A percentile compares a stretch with the other conserved stretches of the same genome.
Conservation (phyloP, 1,140 invertebrate genomes). For the Gryllus bimaculatus region DNA sequence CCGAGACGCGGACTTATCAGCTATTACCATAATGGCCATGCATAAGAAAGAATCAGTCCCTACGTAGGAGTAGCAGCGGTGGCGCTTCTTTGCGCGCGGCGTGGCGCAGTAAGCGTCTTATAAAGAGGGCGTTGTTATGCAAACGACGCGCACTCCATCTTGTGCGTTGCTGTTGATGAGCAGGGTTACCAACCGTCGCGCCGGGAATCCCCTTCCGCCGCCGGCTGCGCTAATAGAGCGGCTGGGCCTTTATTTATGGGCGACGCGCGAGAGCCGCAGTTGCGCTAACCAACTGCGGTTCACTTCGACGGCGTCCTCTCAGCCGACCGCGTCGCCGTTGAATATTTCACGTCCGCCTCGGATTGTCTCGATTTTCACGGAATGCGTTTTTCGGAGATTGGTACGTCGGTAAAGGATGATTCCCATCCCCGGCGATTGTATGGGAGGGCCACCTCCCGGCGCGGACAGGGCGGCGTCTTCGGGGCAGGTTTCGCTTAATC, state of each 20-base stretch:
- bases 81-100: too few relatives aligned
- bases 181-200: not conserved
- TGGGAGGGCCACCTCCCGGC: too few relatives aligned
- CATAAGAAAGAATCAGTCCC: not conserved
- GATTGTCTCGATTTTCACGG: too few relatives aligned
- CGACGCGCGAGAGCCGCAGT: too few relatives aligned
- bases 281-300: not conserved
- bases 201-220: not conserved
- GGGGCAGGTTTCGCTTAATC: too few relatives aligned
- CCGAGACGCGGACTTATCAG: not conserved
- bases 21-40: not conserved
- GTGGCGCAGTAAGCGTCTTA: not conserved
- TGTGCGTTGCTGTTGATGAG: not conserved
- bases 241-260: too few relatives aligned
- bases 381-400: too few relatives aligned
- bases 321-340: not conserved
- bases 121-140: not conserved
- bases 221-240: too few relatives aligned
- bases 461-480: too few relatives aligned
- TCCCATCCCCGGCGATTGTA: too few relatives aligned
- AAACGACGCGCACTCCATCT: not conserved
- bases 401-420: too few relatives aligned
- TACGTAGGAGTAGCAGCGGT: not conserved
- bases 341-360: too few relatives aligned
- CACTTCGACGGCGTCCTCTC: not conserved